Conservation (phyloP, 1,140 invertebrate genomes). For the Himalopsyche phryganea region DNA sequence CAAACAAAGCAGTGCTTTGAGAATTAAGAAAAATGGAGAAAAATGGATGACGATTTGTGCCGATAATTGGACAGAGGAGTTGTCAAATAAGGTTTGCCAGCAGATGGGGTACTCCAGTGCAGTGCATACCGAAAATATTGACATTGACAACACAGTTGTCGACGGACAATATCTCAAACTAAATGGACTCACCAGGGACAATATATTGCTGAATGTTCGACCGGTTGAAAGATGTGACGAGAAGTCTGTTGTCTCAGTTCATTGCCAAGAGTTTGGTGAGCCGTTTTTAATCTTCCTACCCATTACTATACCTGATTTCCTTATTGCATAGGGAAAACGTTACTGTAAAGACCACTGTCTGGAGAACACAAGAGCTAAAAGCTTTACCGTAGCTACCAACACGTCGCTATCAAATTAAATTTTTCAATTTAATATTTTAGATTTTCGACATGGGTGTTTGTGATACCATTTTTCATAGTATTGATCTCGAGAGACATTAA, state of each 20-base stretch:
- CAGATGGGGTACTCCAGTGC: constrained; percentile 53
- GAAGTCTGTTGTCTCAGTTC: constrained; percentile 50
- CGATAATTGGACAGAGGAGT: constrained; percentile 53
- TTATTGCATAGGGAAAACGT: too few species aligned
- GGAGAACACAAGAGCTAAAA: too few species aligned
- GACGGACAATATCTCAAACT: neutral
- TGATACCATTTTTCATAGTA: too few species aligned
- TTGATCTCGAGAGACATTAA: too few species aligned
- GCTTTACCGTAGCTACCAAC: too few species aligned
- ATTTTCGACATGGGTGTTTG: too few species aligned
- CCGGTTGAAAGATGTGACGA: constrained; percentile 44
- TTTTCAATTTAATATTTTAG: too few species aligned
- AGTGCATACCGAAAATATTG: constrained; percentile 40
- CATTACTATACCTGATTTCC: too few species aligned
- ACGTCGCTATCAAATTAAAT: too few species aligned
- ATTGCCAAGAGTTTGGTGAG: constrained; percentile 58
- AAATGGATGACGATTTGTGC: constrained; percentile 51
- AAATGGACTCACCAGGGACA: neutral
- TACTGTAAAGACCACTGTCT: too few species aligned
- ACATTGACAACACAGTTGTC: constrained; percentile 27
- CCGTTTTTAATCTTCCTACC: constrained; percentile 16
- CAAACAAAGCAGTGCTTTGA: constrained; percentile 15
- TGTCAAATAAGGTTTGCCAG: constrained; percentile 55
- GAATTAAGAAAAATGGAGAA: constrained; percentile 25
- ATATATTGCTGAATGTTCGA: constrained; percentile 48